These are phyloP conservation scores for Cynoglossus semilaevis DNA, from an alignment of 2,113 vertebrate genomes.

Conservation along the genomic window DNA sequence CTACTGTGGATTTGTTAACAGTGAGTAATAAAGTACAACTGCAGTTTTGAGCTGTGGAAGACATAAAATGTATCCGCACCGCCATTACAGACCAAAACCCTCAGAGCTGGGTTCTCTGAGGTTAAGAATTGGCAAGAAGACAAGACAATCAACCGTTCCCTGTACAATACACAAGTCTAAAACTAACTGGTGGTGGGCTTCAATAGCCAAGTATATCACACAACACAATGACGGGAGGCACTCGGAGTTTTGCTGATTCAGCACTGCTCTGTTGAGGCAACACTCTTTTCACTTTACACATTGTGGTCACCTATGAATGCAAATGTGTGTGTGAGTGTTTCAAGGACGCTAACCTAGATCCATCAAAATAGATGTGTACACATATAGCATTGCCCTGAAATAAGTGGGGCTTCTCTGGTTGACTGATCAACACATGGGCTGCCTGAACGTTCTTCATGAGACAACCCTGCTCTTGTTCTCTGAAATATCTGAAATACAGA, in stretches of 20 bases:
- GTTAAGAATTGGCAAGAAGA: constrained; percentile 49
- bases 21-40: background rate
- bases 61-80: constrained; percentile 29
- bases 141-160: constrained; percentile 50
- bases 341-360: constrained; percentile 21
- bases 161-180: constrained; percentile 51
- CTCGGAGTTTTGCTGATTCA: constrained; percentile 11
- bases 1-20: constrained; percentile 5
- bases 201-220: constrained; percentile 36
- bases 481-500: no score
- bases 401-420: constrained; percentile 15
- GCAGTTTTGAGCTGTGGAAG: constrained; percentile 1
- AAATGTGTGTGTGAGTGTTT: constrained; percentile 18
- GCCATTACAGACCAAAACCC: constrained; percentile 34
- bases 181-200: constrained; percentile 55
- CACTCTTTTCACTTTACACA: constrained; percentile 11
- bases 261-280: constrained; percentile 9
- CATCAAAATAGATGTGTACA: constrained; percentile 35
- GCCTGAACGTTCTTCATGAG: constrained; percentile 16
- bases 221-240: constrained; percentile 40
- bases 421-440: background rate
- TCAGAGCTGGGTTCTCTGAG: constrained; percentile 33
- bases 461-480: constrained; percentile 8
- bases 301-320: constrained; percentile 14
- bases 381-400: constrained; percentile 38